Evolutionary conservation across 2,113 vertebrate species (phyloP).

Genomic region (Muscicapa adusta): DNA sequence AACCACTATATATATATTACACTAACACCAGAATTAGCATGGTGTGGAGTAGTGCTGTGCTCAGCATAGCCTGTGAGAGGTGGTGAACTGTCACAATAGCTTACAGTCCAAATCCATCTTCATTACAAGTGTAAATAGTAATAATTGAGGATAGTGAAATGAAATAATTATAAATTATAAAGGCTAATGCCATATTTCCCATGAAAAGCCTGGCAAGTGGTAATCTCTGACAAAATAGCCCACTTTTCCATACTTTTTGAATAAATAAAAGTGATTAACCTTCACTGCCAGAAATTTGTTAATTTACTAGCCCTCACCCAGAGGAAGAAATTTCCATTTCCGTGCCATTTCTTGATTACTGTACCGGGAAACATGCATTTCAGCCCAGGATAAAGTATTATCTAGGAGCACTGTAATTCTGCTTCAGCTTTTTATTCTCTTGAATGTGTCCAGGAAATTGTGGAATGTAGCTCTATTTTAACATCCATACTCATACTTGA

Average conservation of each 20-base stretch:
- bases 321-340: not conserved
- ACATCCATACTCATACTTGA: not conserved
- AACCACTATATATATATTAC: not conserved
- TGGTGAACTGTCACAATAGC: not conserved
- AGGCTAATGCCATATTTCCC: slow-evolving; percentile 17
- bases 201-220: not conserved
- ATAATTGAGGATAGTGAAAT: slow-evolving; percentile 48
- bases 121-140: slow-evolving; percentile 48
- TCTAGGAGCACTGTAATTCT: not conserved
- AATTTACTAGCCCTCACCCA: not conserved
- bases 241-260: not conserved
- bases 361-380: not conserved
- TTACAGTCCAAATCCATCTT: slow-evolving; percentile 54
- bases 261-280: not conserved
- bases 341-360: not conserved
- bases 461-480: not conserved
- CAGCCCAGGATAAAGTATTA: not conserved
- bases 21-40: not conserved
- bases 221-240: not conserved
- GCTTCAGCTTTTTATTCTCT: not conserved
- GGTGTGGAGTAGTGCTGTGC: not conserved
- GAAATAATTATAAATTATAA: slow-evolving; percentile 22
- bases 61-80: not conserved
- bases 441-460: not conserved
- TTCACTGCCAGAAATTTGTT: slow-evolving; percentile 37